These are phyloP conservation scores for Ectemnius cavifrons DNA, from an alignment of 2,888 invertebrate genomes.

Conservation along the genomic window DNA sequence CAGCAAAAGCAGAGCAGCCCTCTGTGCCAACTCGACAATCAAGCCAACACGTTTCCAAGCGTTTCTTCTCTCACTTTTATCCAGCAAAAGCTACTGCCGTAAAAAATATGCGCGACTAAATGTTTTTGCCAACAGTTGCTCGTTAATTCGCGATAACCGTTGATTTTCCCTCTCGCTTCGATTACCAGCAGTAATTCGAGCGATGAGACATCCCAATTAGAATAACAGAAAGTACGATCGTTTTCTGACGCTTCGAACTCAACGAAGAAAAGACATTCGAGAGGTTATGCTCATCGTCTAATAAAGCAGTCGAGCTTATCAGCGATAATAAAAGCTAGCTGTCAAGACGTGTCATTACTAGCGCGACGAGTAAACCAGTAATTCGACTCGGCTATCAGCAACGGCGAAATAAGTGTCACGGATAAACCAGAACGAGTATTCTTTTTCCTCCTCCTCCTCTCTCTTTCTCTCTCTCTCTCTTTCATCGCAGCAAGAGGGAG, in stretches of 20 bases:
- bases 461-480: too few relatives aligned
- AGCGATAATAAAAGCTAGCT: constrained; percentile 4
- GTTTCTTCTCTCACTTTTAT: constrained; percentile 17
- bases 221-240: too few relatives aligned
- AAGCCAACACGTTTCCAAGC: constrained; percentile 49
- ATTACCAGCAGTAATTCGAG: too few relatives aligned
- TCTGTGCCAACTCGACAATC: constrained; percentile 53
- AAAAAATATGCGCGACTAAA: too few relatives aligned
- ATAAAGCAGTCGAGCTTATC: not conserved
- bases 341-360: not conserved
- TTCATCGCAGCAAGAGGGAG: constrained; percentile 4
- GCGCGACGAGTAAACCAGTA: not conserved
- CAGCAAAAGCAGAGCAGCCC: constrained; percentile 26
- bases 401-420: constrained; percentile 30
- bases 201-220: too few relatives aligned
- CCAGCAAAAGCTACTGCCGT: too few relatives aligned
- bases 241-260: too few relatives aligned
- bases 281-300: too few relatives aligned
- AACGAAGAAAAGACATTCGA: too few relatives aligned
- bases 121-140: too few relatives aligned
- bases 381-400: not conserved
- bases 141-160: too few relatives aligned
- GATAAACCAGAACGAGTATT: constrained; percentile 28
- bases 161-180: too few relatives aligned
- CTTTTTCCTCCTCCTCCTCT: constrained; percentile 15